Evolutionary conservation across 2,113 vertebrate genomes (phyloP).

Genomic region (Seriola rivoliana): DNA sequence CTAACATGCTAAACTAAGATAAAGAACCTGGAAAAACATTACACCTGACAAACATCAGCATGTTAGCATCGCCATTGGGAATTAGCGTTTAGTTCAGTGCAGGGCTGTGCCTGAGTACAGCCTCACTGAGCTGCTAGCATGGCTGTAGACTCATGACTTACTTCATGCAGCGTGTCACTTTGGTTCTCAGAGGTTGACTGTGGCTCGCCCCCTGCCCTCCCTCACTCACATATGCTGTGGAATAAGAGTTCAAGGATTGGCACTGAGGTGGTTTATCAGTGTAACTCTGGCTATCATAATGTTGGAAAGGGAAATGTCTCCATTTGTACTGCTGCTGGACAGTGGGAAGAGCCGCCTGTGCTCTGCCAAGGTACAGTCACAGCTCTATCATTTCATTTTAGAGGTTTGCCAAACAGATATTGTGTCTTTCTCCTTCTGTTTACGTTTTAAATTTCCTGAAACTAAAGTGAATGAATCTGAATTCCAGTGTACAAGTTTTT

Average conservation of each 20-base stretch:
- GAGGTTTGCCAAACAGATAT: background rate
- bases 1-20: background rate
- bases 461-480: background rate
- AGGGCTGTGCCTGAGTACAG: background rate
- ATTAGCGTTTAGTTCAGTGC: background rate
- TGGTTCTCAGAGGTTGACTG: slow-evolving; percentile 74
- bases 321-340: slow-evolving; percentile 77
- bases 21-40: background rate
- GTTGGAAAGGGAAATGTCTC: slow-evolving; percentile 80
- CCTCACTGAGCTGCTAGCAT: background rate
- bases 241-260: slow-evolving; percentile 74
- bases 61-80: background rate
- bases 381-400: background rate
- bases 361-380: slow-evolving; percentile 84
- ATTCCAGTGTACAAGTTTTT: slow-evolving; percentile 9
- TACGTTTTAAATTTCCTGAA: background rate
- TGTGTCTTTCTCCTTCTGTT: background rate
- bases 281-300: slow-evolving; percentile 83
- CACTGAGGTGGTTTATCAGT: slow-evolving; percentile 82
- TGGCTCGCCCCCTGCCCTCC: slow-evolving; percentile 80
- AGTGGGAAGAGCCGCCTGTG: slow-evolving; percentile 80
- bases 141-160: background rate
- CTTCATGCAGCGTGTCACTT: slow-evolving; percentile 43
- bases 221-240: slow-evolving; percentile 83
- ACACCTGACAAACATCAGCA: background rate